Base-by-base conservation (phyloP, 2,113 vertebrate genomes). In the Colinus virginianus region DNA sequence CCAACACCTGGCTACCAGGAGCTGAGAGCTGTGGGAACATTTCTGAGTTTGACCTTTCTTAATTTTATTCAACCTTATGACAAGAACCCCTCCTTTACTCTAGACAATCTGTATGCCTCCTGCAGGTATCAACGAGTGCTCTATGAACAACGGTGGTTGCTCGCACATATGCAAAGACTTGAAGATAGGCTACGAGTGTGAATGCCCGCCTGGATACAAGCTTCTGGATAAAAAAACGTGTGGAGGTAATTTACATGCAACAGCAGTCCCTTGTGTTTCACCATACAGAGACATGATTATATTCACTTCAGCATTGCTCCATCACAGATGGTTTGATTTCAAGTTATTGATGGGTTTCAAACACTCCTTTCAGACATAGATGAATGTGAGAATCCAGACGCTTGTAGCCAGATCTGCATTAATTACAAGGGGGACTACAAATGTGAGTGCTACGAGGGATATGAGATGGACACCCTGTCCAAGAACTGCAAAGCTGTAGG, bases 341-440 rank as follows among this genome's bases (percentile, higher is more conserved):
- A 76, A 94, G 94, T 95, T 96, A 93, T 87, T 95, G 87, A 95
- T 94, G 96, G 82, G 93, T 98, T 95, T 96, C 91, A 90, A 94
- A 95, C 97, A 94, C 89, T 94, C 85, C 70, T 96, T 96, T 53
- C 97, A 99, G 99, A 99, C 97, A 99, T 99, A 88, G 98, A 99
- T 15, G 99, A 99, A 97, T 99, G 99, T 95, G 98, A 99, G 97
- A 99, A 99, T 95, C 98, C 98, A 18, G 98, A 99, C 16, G 98
- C 98, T 90, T 99, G 99, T 98, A 99, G 99, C 97, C 99, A 99
- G 97, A 99, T 99, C 97, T 99, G 99, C 97, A 98, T 99, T 97
- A 99, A 99, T 97, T 99, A 99, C 97, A 99, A 99, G 97, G 99
- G 99, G 36, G 99, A 99, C 97, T 99, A 98, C 94, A 99, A 99